Base-by-base conservation (phyloP, 2,113 vertebrate genomes). In the Neoarius graeffei region DNA sequence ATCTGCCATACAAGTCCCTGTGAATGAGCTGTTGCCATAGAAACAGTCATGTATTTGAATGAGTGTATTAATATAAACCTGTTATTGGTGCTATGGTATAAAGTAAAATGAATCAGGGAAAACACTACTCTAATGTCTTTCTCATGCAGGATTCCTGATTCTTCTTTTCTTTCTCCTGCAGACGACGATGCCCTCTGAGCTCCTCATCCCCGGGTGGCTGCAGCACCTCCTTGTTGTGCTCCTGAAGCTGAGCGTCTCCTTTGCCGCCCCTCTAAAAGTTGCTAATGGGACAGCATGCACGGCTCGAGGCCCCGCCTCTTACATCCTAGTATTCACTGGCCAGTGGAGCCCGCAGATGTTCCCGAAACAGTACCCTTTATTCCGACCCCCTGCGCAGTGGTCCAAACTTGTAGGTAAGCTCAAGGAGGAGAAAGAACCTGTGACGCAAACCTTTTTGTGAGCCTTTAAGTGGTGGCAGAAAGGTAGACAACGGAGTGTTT, bases 331-430 rank as follows among this genome's bases (percentile, higher is more conserved):
- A 71, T 96, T 96, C 91, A 95, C 95, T 5, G 96, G 95, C 71
- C 94, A 95, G 90, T 96, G 96, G 95, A 96, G 93, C 84, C 93
- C 95, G 4, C 94, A 94, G 91, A 93, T 94, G 52, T 96, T 96
- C 90, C 95, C 96, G 50, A 96, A 96, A 85, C 95, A 96, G 92
- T 96, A 96, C 90, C 96, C 96, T 7, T 89, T 96, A 76, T 96
- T 95, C 93, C 93, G 96, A 0, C 96, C 96, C 14, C 96, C 96
- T 15, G 96, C 96, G 10, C 96, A 96, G 94, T 96, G 95, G 95
- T 96, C 96, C 91, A 96, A 96, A 89, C 94, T 96, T 86, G 93
- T 96, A 90, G 96, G 95, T 96, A 91, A 95, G 95, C 76, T 50
- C 71, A n/a, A 11, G 30, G 20, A 81, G n/a, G 6, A 59, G 52